These are phyloP conservation scores for Ammospiza maritima DNA, from an alignment of 2,797 vertebrate species.

Conservation along the genomic window DNA sequence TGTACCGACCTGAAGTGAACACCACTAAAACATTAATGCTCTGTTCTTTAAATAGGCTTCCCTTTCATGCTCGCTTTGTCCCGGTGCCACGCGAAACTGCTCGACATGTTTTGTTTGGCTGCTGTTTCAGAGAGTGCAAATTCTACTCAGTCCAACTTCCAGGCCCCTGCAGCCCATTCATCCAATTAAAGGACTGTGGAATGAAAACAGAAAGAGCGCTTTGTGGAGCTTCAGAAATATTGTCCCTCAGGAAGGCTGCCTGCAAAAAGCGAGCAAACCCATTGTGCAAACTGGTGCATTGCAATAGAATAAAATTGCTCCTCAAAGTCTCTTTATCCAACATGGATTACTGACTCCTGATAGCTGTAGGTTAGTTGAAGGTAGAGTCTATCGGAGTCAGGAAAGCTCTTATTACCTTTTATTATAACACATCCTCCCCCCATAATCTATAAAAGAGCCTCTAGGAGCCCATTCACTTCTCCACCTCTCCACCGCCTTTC, in stretches of 20 bases:
- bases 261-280: constrained; percentile 41
- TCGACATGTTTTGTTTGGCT: constrained; percentile 45
- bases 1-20: background rate
- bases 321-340: constrained; percentile 70
- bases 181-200: constrained; percentile 52
- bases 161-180: constrained; percentile 50
- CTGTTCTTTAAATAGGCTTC: constrained; percentile 45
- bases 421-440: constrained; percentile 55
- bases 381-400: constrained; percentile 44
- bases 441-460: constrained; percentile 58
- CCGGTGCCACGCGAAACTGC: background rate
- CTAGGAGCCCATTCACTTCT: constrained; percentile 58
- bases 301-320: constrained; percentile 66
- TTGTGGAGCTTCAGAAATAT: constrained; percentile 53
- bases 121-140: constrained; percentile 8
- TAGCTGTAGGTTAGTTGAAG: constrained; percentile 61
- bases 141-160: constrained; percentile 3
- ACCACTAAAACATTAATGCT: constrained; percentile 35
- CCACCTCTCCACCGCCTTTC: constrained; percentile 10
- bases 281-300: constrained; percentile 65
- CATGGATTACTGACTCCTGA: constrained; percentile 62
- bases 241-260: constrained; percentile 55
- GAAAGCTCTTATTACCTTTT: constrained; percentile 68
- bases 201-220: constrained; percentile 42
- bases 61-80: constrained; percentile 7